A percentile compares a stretch with the other conserved stretches of the same genome.
phyloP scores from a whole-genome alignment of 2,888 invertebrate genomes.

The Plebejus argus region DNA sequence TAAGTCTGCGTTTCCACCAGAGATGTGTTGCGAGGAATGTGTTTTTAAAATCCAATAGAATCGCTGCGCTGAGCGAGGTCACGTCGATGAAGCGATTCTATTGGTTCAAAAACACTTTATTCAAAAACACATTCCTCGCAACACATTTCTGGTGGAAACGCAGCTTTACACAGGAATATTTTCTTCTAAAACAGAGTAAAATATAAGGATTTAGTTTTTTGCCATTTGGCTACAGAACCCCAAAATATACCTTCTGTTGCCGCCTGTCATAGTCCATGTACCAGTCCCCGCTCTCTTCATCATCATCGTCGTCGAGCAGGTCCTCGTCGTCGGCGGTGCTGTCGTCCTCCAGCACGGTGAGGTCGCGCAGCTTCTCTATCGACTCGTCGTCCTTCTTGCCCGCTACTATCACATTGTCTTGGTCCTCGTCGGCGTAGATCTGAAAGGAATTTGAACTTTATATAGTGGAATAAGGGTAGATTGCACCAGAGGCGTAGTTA shows the following conservation, averaged over 20 bases:
- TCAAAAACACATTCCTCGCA: too few species aligned
- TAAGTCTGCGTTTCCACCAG: too few species aligned
- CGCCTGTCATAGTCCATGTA: constrained; percentile 66
- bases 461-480: not conserved
- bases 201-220: too few species aligned
- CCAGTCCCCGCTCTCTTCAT: constrained; percentile 70
- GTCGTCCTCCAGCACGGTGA: constrained; percentile 69
- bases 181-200: too few species aligned
- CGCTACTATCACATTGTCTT: constrained; percentile 49
- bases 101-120: too few species aligned
- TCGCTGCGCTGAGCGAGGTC: too few species aligned
- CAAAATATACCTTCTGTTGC: constrained; percentile 57
- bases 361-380: constrained; percentile 62
- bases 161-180: too few species aligned
- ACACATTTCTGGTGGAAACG: too few species aligned
- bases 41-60: too few species aligned
- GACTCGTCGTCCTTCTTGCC: constrained; percentile 51
- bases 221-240: not conserved
- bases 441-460: constrained; percentile 44
- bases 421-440: constrained; percentile 71
- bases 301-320: constrained; percentile 55
- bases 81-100: too few species aligned
- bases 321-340: constrained; percentile 60
- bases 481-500: too few species aligned
- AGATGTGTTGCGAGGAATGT: too few species aligned